Evolutionary conservation across 1,140 invertebrate species (phyloP).

Genomic region (Rhagoletis pomonella): DNA sequence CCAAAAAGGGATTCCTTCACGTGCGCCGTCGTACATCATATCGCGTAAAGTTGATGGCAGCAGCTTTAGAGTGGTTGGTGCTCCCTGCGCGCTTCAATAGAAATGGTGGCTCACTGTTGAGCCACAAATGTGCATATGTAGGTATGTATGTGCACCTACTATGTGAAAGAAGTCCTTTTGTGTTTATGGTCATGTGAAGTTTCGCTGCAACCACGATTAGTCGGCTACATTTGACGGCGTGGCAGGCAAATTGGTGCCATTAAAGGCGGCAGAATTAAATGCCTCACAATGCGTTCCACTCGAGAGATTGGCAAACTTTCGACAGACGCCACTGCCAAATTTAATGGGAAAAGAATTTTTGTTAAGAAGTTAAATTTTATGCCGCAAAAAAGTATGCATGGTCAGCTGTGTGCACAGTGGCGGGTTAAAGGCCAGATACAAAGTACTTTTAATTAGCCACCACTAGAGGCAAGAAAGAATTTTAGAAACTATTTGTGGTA

Average conservation of each 20-base stretch:
- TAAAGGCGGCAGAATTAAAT: constrained; percentile 39
- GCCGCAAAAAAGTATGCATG: background rate
- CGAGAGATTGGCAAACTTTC: background rate
- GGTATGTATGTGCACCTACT: background rate
- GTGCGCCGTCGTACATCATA: constrained; percentile 14
- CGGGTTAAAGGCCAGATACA: too few species aligned
- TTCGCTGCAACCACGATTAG: constrained; percentile 3
- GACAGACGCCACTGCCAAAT: constrained; percentile 1
- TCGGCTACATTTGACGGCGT: too few species aligned
- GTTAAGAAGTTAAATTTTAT: background rate
- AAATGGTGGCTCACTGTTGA: constrained; percentile 33
- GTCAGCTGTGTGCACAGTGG: too few species aligned
- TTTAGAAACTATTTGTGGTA: too few species aligned
- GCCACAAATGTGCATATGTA: too few species aligned
- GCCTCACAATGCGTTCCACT: constrained; percentile 20
- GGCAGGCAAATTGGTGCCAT: constrained; percentile 52
- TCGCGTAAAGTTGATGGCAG: background rate
- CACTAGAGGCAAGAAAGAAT: too few species aligned
- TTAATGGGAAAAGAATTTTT: background rate
- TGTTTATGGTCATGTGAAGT: constrained; percentile 45
- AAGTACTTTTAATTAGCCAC: too few species aligned
- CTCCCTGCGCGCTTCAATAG: background rate
- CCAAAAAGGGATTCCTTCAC: constrained; percentile 3
- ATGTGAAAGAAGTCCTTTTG: constrained; percentile 24
- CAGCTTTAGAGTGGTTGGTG: background rate